Evolutionary conservation across 2,888 invertebrate genomes (phyloP).

Genomic region (Ennomos fuscantarius): DNA sequence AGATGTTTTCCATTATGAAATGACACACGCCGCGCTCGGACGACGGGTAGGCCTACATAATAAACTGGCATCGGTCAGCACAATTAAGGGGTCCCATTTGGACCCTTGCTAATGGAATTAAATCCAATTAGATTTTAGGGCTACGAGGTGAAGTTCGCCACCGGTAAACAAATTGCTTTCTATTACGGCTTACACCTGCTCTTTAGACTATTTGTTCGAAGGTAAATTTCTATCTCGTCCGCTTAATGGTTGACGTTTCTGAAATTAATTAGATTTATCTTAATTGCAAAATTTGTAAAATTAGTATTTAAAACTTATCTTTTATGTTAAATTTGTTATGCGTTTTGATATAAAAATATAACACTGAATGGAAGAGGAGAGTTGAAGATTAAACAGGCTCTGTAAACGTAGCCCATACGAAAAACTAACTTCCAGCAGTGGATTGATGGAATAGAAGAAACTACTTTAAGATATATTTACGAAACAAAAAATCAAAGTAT

Average conservation of each 20-base stretch:
- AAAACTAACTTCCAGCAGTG: too few relatives aligned
- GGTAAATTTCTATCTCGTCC: constrained; percentile 64
- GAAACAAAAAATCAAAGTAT: too few relatives aligned
- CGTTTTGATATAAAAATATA: too few relatives aligned
- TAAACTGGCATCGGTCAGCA: constrained; percentile 79
- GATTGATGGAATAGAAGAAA: too few relatives aligned
- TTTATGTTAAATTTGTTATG: not conserved
- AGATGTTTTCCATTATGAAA: constrained; percentile 59
- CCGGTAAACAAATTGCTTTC: constrained; percentile 79
- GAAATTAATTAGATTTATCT: constrained; percentile 53
- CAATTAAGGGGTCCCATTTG: constrained; percentile 80
- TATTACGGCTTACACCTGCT: constrained; percentile 74
- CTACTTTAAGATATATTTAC: too few relatives aligned
- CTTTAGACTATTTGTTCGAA: constrained; percentile 62
- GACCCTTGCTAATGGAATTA: constrained; percentile 84
- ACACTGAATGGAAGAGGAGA: too few relatives aligned
- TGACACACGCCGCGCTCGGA: constrained; percentile 50
- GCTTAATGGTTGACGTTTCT: constrained; percentile 55
- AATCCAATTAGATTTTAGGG: constrained; percentile 85
- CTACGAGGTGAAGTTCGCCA: constrained; percentile 82
- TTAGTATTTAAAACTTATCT: constrained; percentile 1
- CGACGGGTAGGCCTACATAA: constrained; percentile 56
- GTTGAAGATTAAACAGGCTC: too few relatives aligned
- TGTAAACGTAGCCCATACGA: too few relatives aligned
- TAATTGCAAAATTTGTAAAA: constrained; percentile 31